Evolutionary conservation across 1,140 invertebrate species (phyloP), one percentile per base, ranked within the genome.

Genomic region (Rhysida immarginata): DNA sequence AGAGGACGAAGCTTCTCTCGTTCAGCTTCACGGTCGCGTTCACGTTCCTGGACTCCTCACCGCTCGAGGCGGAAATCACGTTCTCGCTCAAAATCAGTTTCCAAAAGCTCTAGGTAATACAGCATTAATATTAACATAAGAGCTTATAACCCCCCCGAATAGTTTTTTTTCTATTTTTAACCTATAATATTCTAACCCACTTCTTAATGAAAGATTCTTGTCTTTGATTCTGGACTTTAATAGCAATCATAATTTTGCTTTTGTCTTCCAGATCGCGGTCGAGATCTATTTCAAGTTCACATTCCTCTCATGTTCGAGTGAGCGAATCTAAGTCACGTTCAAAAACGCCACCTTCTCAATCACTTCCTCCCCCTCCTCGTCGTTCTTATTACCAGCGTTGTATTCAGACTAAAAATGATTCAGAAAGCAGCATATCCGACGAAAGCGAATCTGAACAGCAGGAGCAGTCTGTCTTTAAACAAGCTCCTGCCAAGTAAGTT

Each of bases 251-350:
- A 46, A 20, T n/a, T 46, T 46, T 46, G 5, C 8, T 46, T 8
- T 20, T 46, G 5, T 62, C 45, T 56, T 59, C 58, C 23, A 64
- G 66, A 49, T 74, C 70, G 13, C 63, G 66, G 43, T 67, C 69
- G 26, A 62, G 68, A 35, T 71, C 71, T 0, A 58, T 62, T 35
- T 67, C 66, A 60, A 45, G 61, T 35, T 35, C 29, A 35, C 5
- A 35, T 42, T 25, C 20, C 23, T 23, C 46, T 25, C 54, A 57
- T 55, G 61, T 50, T 49, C 8, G 8, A 46, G 8, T 23, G 5
- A 46, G 61, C 0, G 62, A 66, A 56, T 68, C 68, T 11, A 64
- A 66, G 2, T 67, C 65, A 1, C 50, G 64, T 44, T 18, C 29
- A 35, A 5, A 35, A 16, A 35, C 16, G 29, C 16, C 29, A 64